Percentiles rank a stretch among this genome's conserved stretches.
Conservation (phyloP, 1,140 invertebrate species). For the Tetramorium alpestre region DNA sequence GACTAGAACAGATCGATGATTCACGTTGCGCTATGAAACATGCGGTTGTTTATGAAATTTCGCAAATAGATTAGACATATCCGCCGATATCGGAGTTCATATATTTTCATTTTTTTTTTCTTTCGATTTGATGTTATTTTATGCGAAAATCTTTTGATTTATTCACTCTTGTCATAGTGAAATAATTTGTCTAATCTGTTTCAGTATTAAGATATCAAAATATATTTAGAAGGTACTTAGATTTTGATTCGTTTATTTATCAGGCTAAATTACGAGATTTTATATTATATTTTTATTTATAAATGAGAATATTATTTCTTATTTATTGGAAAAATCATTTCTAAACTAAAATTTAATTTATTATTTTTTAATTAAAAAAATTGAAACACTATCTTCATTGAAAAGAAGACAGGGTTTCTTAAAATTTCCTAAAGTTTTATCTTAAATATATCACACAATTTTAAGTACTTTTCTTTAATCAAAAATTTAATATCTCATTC, state of each 20-base stretch:
- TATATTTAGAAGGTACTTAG: background rate
- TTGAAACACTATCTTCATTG: too few species aligned
- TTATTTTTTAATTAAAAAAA: too few species aligned
- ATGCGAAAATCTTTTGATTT: background rate
- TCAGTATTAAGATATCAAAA: background rate
- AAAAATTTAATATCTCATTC: background rate
- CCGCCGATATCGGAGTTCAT: background rate
- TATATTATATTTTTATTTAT: background rate
- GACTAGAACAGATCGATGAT: constrained; percentile 24
- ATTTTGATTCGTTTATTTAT: too few species aligned
- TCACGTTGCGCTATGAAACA: background rate
- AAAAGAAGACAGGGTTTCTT: background rate
- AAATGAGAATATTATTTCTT: background rate
- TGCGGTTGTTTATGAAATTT: background rate
- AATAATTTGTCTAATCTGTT: background rate
- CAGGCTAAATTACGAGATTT: too few species aligned
- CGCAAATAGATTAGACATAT: background rate
- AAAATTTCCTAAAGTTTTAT: background rate
- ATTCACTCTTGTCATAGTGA: background rate
- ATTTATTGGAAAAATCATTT: too few species aligned
- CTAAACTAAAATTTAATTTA: too few species aligned
- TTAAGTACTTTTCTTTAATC: background rate
- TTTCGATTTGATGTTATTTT: background rate
- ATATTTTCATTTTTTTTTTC: background rate
- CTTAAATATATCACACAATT: background rate